Evolutionary conservation across 2,888 invertebrate genomes (phyloP).

Genomic region (Agonopterix heracliana): DNA sequence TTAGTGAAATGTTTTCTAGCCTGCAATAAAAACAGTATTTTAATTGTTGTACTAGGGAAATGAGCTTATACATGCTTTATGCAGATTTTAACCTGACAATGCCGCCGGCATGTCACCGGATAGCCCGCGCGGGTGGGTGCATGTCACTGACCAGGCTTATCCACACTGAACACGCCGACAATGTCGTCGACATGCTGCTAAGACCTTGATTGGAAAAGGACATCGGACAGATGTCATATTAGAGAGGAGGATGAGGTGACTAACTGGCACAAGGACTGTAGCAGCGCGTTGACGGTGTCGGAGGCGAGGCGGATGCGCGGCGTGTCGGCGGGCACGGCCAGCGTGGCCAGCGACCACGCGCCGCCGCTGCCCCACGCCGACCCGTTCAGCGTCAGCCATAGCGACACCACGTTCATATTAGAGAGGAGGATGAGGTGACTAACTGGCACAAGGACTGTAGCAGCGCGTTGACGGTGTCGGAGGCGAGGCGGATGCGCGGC

Average conservation of each 20-base stretch:
- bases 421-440: conserved; percentile 16
- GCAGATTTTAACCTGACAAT: no score
- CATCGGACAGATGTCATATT: no score
- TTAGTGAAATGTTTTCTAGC: conserved; percentile 60
- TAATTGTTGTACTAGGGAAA: no score
- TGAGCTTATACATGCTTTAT: no score
- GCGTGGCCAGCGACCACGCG: conserved; percentile 51
- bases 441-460: conserved; percentile 51
- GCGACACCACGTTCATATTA: conserved; percentile 84
- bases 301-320: conserved; percentile 66
- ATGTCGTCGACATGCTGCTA: no score
- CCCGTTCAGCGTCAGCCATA: conserved; percentile 92
- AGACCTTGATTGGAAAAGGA: no score
- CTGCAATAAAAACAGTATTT: conserved; percentile 29
- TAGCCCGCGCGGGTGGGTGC: no score
- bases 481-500: conserved; percentile 64
- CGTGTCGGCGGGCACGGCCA: conserved; percentile 58
- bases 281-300: conserved; percentile 57
- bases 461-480: conserved; percentile 59
- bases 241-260: conserved; percentile 15
- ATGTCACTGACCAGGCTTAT: no score
- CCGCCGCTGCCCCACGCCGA: conserved; percentile 58
- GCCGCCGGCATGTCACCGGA: no score
- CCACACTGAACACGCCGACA: no score
- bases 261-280: conserved; percentile 50